Evolutionary conservation across 2,797 vertebrate species (phyloP).

Genomic region (Lophius americanus): DNA sequence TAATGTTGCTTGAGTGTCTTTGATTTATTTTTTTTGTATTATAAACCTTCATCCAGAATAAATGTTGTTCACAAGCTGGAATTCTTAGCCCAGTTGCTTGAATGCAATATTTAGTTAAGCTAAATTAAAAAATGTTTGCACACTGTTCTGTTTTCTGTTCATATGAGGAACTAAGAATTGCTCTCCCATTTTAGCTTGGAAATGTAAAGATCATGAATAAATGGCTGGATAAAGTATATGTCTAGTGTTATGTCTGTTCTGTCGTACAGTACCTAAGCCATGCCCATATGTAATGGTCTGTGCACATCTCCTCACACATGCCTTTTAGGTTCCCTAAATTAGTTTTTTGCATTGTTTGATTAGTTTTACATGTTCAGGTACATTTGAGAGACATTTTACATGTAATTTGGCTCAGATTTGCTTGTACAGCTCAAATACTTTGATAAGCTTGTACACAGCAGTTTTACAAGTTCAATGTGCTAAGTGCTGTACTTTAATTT

Average conservation of each 20-base stretch:
- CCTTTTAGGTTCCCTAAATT: too few species aligned
- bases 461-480: too few species aligned
- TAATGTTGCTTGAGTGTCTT: conserved; percentile 48
- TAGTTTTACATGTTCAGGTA: too few species aligned
- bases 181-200: conserved; percentile 61
- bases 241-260: conserved; percentile 14
- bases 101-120: conserved; percentile 37
- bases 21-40: conserved; percentile 33
- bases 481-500: too few species aligned
- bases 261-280: too few species aligned
- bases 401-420: too few species aligned
- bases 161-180: conserved; percentile 8
- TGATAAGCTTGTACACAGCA: too few species aligned
- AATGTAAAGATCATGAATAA: conserved; percentile 69
- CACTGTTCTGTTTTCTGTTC: conserved; percentile 26
- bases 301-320: too few species aligned
- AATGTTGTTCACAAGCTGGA: conserved; percentile 20
- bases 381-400: too few species aligned
- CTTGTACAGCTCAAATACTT: too few species aligned
- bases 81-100: conserved; percentile 32
- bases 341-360: too few species aligned
- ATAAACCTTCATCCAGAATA: conserved; percentile 25
- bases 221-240: conserved; percentile 33
- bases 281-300: too few species aligned
- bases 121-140: conserved; percentile 34